A percentile compares a stretch with the other conserved stretches of the same genome.
phyloP scores from a whole-genome alignment of 2,888 invertebrate species.

The Onchidella celtica region DNA sequence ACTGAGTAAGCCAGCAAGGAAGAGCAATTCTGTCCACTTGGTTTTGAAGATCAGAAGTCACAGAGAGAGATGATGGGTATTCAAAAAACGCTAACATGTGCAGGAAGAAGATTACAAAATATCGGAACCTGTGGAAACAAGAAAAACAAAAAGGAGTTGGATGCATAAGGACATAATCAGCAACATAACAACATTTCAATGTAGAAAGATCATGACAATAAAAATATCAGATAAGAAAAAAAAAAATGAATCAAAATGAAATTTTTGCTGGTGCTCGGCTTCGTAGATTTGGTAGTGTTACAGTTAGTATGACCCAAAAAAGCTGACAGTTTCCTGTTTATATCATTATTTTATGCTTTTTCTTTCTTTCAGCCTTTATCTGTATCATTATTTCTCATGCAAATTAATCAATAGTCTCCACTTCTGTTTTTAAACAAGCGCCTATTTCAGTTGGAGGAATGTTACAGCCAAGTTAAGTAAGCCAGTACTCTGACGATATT shows the following conservation, averaged over 20 bases:
- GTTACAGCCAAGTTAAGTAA: too few relatives aligned
- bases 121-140: slow-evolving; percentile 61
- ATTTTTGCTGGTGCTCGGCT: too few relatives aligned
- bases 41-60: slow-evolving; percentile 71
- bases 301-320: too few relatives aligned
- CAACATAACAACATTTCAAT: neutral
- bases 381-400: too few relatives aligned
- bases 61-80: slow-evolving; percentile 75
- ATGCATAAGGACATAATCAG: neutral
- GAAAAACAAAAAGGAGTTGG: neutral
- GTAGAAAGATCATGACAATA: neutral
- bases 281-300: too few relatives aligned
- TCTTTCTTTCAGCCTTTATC: too few relatives aligned
- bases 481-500: too few relatives aligned
- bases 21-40: slow-evolving; percentile 57
- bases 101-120: slow-evolving; percentile 69
- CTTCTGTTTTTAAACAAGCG: too few relatives aligned
- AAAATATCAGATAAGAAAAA: neutral
- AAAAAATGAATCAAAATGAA: neutral
- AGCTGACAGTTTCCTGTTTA: too few relatives aligned
- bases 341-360: too few relatives aligned
- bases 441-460: too few relatives aligned
- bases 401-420: too few relatives aligned
- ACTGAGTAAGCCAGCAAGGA: slow-evolving; percentile 74
- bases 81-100: slow-evolving; percentile 77